Evolutionary conservation across 2,888 invertebrate genomes (phyloP), one percentile per base, ranked within the genome.

Genomic region (Hymenopus coronatus): DNA sequence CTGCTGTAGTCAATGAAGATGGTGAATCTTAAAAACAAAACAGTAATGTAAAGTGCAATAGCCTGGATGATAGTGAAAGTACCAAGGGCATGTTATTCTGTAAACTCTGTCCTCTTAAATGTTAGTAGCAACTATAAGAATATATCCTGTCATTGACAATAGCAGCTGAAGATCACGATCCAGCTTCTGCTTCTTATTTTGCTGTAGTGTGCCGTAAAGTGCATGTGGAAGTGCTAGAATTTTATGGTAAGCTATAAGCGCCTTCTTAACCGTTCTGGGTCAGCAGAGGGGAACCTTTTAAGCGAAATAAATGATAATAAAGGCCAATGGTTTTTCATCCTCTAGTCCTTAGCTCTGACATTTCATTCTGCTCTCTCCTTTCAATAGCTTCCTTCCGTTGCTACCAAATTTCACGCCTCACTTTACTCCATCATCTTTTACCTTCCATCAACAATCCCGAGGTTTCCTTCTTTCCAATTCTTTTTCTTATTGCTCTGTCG

Each of bases 361-460:
- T 83, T 83, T 83, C 28, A 70, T 70, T 70, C 54, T 70, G 54
- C 54, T 70, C 25, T 70, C 54, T 70, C 54, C 54, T 70, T 70
- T 86, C 86, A 46, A 81, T 20, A 81, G 28, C 30, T 54, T 86
- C 81, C 30, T 81, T 46, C 83, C 28, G 20, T 30, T 30, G 83
- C 83, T 28, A 83, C 40, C 83, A 88, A 83, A 88, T 88, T 88
- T 88, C 83, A 88, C 88, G 82, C 88, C 28, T 88, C 88, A 46
- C 88, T 88, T 88, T 88, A 33, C 83, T 81, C 82, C 33, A 87
- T 33, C 82, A 82, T 82, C 83, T 87, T 46, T 87, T 82, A 82
- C 88, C 82, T 88, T 83, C 88, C 83, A 88, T 88, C 88, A 88
- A 88, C 88, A 83, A 88, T 88, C 46, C 83, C 83, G 82, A 70